Conservation (phyloP, 2,113 vertebrate genomes). For the Pluvianellus socialis region DNA sequence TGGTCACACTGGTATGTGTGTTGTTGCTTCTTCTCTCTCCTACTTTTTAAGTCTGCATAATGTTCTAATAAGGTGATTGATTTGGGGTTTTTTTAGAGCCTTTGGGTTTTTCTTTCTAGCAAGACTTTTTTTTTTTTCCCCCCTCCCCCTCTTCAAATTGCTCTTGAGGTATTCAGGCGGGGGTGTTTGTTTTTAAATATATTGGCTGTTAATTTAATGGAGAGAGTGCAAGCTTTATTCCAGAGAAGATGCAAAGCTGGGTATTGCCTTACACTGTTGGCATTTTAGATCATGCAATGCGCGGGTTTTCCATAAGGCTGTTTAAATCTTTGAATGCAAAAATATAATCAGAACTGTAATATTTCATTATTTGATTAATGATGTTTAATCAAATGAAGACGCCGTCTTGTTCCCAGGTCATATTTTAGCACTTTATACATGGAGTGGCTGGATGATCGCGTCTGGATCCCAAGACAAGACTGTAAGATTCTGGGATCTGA, state of each 20-base stretch:
- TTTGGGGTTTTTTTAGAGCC: not conserved
- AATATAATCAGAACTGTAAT: not conserved
- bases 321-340: not conserved
- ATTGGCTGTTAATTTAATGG: not conserved
- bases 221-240: not conserved
- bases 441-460: slow-evolving; percentile 99
- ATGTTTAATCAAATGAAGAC: not conserved
- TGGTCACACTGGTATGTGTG: slow-evolving; percentile 85
- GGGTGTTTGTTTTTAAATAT: not conserved
- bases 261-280: not conserved
- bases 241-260: not conserved
- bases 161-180: not conserved
- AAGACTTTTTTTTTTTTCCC: not conserved
- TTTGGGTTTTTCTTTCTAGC: not conserved
- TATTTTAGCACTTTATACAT: slow-evolving; percentile 96
- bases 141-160: not conserved
- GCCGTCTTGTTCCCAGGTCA: slow-evolving; percentile 79
- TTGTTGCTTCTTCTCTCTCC: not conserved
- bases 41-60: not conserved
- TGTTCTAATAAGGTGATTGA: not conserved
- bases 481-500: slow-evolving; percentile 96
- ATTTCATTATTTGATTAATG: not conserved
- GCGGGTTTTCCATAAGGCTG: not conserved
- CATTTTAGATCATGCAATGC: not conserved
- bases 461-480: slow-evolving; percentile 98